These are phyloP conservation scores for Euspilapteryx auroguttella DNA, from an alignment of 2,888 invertebrate species.

Conservation along the genomic window DNA sequence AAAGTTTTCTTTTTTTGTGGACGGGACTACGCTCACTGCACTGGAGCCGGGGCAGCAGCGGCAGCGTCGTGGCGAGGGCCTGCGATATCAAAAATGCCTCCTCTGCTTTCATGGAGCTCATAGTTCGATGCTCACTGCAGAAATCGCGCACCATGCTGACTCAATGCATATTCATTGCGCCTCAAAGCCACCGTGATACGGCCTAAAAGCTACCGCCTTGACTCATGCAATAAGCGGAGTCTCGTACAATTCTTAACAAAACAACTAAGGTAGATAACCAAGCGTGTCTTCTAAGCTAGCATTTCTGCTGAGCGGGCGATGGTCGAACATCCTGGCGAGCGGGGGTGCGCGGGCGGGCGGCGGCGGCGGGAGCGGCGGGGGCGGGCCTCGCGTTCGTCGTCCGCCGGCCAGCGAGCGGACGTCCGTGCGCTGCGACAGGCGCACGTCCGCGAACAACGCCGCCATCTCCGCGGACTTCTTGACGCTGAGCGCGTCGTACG, in stretches of 20 bases:
- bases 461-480: conserved; percentile 90
- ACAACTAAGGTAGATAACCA: conserved; percentile 61
- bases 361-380: conserved; percentile 16
- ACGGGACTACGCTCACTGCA: too few species aligned
- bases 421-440: conserved; percentile 71
- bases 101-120: too few species aligned
- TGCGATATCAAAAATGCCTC: too few species aligned
- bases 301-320: conserved; percentile 37
- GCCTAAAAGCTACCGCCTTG: neutral
- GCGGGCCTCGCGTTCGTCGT: conserved; percentile 20
- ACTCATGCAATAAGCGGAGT: neutral
- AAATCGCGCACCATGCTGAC: too few species aligned
- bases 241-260: neutral
- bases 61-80: too few species aligned
- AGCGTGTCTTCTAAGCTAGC: conserved; percentile 65
- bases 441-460: conserved; percentile 79
- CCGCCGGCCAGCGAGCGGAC: conserved; percentile 42
- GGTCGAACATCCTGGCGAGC: conserved; percentile 33
- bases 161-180: too few species aligned
- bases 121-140: too few species aligned
- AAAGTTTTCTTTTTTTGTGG: too few species aligned
- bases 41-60: too few species aligned
- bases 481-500: conserved; percentile 75
- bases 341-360: conserved; percentile 17
- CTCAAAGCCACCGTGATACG: too few species aligned